Percentiles rank a stretch among this genome's conserved stretches.
Conservation (phyloP, 2,888 invertebrate species). For the Gastrophysa polygoni region DNA sequence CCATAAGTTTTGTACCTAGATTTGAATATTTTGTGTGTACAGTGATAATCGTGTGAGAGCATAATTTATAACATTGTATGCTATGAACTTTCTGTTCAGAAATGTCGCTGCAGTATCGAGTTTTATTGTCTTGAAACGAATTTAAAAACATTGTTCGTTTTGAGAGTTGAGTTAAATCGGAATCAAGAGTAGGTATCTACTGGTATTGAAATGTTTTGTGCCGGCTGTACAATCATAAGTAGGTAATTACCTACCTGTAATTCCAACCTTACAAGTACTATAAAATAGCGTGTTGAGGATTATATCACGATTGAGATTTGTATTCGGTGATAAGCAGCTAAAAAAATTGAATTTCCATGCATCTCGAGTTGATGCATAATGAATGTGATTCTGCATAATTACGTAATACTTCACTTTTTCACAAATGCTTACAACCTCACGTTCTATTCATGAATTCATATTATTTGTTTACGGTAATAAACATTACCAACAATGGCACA, state of each 20-base stretch:
- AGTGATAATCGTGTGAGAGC: conserved; percentile 26
- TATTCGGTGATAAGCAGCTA: not conserved
- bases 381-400: not conserved
- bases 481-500: not conserved
- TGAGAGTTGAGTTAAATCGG: too few species aligned
- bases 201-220: not conserved
- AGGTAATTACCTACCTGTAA: not conserved
- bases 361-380: not conserved
- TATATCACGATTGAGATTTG: not conserved
- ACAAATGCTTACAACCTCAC: not conserved
- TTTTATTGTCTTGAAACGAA: not conserved
- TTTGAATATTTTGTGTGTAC: conserved; percentile 26
- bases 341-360: not conserved
- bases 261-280: not conserved
- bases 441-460: not conserved
- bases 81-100: conserved; percentile 20
- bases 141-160: not conserved
- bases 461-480: not conserved
- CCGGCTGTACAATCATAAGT: not conserved
- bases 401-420: not conserved
- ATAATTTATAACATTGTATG: conserved; percentile 27
- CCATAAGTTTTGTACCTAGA: too few species aligned
- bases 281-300: not conserved
- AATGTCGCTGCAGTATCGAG: not conserved
- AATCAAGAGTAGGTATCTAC: too few species aligned